phyloP scores from a whole-genome alignment of 2,888 invertebrate genomes.

The Synanthedon myopaeformis region DNA sequence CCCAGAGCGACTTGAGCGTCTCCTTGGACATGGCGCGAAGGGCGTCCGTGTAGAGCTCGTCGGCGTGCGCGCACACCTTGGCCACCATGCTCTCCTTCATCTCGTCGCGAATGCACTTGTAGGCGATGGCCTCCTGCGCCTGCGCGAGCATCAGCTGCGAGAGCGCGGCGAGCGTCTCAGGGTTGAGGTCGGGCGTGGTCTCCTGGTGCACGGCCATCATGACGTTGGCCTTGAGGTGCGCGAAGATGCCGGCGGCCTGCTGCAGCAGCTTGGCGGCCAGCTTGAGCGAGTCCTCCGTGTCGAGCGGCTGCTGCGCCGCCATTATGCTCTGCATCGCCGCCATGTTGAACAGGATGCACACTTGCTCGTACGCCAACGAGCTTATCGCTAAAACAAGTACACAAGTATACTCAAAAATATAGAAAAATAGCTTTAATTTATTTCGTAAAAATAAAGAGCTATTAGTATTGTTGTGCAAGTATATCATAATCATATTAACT shows the following conservation, averaged over 20 bases:
- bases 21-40: constrained; percentile 89
- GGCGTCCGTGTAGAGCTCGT: constrained; percentile 94
- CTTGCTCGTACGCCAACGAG: constrained; percentile 91
- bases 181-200: constrained; percentile 94
- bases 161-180: constrained; percentile 90
- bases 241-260: constrained; percentile 92
- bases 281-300: constrained; percentile 94
- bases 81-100: constrained; percentile 96
- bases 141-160: constrained; percentile 95
- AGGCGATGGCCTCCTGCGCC: constrained; percentile 96
- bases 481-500: too few relatives aligned
- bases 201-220: constrained; percentile 91
- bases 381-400: too few relatives aligned
- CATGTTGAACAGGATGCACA: constrained; percentile 96
- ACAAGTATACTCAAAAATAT: too few relatives aligned
- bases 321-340: constrained; percentile 92
- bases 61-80: constrained; percentile 91
- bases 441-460: too few relatives aligned
- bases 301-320: constrained; percentile 85
- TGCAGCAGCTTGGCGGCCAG: constrained; percentile 92
- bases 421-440: too few relatives aligned
- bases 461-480: too few relatives aligned
- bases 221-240: constrained; percentile 83
- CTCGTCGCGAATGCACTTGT: constrained; percentile 92
- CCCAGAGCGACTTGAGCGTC: constrained; percentile 85